Evolutionary conservation across 30 jellyfish, hydroid and myxozoan genomes (phyloP).

Genomic region (Morbakka virulenta): DNA sequence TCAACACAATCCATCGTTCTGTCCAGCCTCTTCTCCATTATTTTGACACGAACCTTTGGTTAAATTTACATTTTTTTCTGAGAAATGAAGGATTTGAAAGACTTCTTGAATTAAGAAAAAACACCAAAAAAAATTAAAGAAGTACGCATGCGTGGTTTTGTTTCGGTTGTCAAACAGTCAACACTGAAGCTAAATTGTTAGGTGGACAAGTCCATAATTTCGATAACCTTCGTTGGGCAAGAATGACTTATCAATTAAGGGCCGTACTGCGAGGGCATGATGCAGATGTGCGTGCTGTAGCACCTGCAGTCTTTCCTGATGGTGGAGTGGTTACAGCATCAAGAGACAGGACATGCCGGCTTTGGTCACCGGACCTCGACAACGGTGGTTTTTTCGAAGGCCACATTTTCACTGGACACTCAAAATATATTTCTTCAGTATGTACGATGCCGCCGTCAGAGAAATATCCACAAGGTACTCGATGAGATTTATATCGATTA

Average conservation of each 20-base stretch:
- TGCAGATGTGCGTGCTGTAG: conserved; percentile 89
- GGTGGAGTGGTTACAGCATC: conserved; percentile 92
- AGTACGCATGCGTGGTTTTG: no score
- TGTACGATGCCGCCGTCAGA: conserved; percentile 86
- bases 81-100: no score
- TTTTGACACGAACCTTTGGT: no score
- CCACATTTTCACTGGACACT: conserved; percentile 84
- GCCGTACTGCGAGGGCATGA: conserved; percentile 85
- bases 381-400: conserved; percentile 60
- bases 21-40: no score
- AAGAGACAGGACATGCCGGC: conserved; percentile 87
- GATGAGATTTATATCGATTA: not conserved
- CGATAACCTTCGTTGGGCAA: no score
- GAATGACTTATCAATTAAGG: conserved; percentile 54
- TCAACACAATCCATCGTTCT: no score
- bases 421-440: conserved; percentile 92
- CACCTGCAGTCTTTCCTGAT: conserved; percentile 82
- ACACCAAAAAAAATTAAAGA: no score
- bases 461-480: conserved; percentile 95
- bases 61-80: no score
- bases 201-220: no score
- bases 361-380: conserved; percentile 73
- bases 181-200: no score
- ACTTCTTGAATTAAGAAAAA: no score
- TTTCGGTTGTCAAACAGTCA: no score